phyloP scores from a whole-genome alignment of 1,140 invertebrate species.

The Sinella curviseta region DNA sequence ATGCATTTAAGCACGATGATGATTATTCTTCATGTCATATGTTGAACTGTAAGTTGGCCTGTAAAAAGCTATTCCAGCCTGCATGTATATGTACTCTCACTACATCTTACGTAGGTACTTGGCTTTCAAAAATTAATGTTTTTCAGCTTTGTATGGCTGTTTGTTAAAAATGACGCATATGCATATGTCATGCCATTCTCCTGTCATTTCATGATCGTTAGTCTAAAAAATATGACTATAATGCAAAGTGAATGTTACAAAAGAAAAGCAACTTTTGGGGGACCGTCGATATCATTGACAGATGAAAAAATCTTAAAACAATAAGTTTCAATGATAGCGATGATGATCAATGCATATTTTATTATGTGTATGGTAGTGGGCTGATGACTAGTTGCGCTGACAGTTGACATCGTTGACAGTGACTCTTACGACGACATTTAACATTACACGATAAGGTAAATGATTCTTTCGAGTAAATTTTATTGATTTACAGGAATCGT shows the following conservation, averaged over 20 bases:
- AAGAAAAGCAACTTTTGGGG: too few species aligned
- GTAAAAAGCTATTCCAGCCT: neutral
- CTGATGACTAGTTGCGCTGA: neutral
- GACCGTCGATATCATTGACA: neutral
- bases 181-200: neutral
- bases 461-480: neutral
- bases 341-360: neutral
- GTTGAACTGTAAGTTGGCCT: neutral
- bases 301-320: neutral
- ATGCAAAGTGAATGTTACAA: neutral
- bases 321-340: neutral
- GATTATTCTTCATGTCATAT: neutral
- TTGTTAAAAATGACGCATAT: too few species aligned
- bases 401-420: neutral
- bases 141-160: neutral
- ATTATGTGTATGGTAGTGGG: neutral
- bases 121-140: neutral
- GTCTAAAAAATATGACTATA: neutral
- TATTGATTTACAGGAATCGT: neutral
- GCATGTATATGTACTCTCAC: too few species aligned
- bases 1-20: too few species aligned
- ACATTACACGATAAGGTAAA: too few species aligned
- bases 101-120: too few species aligned
- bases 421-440: too few species aligned
- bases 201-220: neutral